Evolutionary conservation across 2,888 invertebrate species (phyloP).

Genomic region (Busseola fusca): DNA sequence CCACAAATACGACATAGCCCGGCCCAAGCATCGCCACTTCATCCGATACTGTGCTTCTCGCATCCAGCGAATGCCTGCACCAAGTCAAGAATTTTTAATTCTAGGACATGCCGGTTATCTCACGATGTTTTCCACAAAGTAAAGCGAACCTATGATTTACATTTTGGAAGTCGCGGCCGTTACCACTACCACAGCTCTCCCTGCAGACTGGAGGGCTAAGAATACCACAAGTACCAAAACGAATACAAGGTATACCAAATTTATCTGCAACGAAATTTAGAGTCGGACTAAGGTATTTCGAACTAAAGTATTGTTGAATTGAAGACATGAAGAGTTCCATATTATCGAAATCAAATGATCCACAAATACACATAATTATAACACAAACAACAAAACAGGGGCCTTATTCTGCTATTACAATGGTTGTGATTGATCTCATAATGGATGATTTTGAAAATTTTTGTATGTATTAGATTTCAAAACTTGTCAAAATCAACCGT

Average conservation of each 20-base stretch:
- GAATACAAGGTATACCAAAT: background rate
- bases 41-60: background rate
- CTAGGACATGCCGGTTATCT: background rate
- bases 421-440: too few relatives aligned
- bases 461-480: too few relatives aligned
- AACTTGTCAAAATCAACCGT: too few relatives aligned
- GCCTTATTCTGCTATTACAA: too few relatives aligned
- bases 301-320: too few relatives aligned
- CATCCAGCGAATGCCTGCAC: background rate
- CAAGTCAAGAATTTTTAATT: background rate
- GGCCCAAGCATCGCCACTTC: background rate
- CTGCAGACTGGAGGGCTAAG: background rate
- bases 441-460: too few relatives aligned
- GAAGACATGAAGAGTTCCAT: too few relatives aligned
- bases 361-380: background rate
- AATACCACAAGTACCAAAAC: background rate
- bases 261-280: background rate
- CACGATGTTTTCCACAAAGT: background rate
- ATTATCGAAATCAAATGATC: too few relatives aligned
- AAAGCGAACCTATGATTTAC: background rate
- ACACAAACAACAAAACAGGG: background rate
- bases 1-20: background rate
- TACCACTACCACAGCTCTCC: background rate
- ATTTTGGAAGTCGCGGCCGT: background rate
- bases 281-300: background rate